Percentiles rank a stretch among this genome's conserved stretches.
phyloP scores from a whole-genome alignment of 2,797 vertebrate genomes.

The Malurus leucopterus region DNA sequence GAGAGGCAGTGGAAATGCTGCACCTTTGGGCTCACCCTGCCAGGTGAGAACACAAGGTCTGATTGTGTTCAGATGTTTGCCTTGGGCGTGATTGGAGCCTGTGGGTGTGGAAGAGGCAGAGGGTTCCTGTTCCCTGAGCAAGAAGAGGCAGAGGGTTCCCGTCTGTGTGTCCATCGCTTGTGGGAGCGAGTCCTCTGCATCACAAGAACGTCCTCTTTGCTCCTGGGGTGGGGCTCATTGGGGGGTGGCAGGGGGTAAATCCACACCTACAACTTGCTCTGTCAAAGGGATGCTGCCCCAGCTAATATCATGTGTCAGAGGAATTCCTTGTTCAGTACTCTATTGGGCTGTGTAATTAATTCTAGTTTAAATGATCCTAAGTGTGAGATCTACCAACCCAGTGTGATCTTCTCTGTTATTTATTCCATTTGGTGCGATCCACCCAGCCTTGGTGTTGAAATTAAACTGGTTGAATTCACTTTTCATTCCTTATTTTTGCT shows the following conservation, averaged over 20 bases:
- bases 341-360: not conserved
- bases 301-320: not conserved
- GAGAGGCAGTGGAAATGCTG: not conserved
- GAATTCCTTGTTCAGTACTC: not conserved
- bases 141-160: not conserved
- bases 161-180: rapidly evolving
- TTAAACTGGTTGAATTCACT: slow-evolving; percentile 21
- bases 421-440: slow-evolving; percentile 37
- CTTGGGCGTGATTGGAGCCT: not conserved
- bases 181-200: not conserved
- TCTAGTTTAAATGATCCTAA: not conserved
- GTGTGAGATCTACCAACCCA: not conserved
- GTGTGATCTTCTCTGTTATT: slow-evolving; percentile 22
- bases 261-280: not conserved
- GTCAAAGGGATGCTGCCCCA: not conserved
- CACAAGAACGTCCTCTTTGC: not conserved
- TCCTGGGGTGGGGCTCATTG: rapidly evolving
- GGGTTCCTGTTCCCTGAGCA: not conserved
- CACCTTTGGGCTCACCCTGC: not conserved
- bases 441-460: slow-evolving; percentile 18
- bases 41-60: not conserved
- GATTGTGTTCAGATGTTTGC: not conserved
- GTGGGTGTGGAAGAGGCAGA: rapidly evolving
- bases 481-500: slow-evolving; percentile 11
- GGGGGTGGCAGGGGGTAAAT: not conserved